Conservation (phyloP, 2,797 vertebrate genomes). For the Cheirogaleus major region DNA sequence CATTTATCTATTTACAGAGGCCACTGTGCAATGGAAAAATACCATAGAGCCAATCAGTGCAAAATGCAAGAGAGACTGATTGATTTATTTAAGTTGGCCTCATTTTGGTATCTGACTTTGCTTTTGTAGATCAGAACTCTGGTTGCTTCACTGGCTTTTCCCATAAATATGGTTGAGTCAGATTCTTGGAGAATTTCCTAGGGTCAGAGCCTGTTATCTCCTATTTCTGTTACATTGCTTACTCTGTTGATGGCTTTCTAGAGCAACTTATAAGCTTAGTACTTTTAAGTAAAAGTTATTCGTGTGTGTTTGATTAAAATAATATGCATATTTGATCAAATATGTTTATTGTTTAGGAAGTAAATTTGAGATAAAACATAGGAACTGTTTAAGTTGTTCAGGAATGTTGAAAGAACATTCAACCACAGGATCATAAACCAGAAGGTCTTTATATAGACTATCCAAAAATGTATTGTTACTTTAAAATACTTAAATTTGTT, state of each 20-base stretch:
- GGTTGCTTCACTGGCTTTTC: neutral
- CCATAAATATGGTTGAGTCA: conserved; percentile 18
- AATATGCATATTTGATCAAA: neutral
- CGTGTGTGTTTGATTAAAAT: conserved; percentile 38
- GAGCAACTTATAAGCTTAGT: neutral
- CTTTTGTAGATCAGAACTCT: conserved; percentile 26
- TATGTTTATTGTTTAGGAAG: conserved; percentile 44
- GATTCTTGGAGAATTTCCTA: conserved; percentile 28
- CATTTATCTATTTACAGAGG: conserved; percentile 16
- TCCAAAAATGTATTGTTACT: neutral
- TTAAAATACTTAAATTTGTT: conserved; percentile 46
- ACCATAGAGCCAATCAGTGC: neutral
- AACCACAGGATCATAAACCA: neutral
- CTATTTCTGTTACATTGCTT: neutral
- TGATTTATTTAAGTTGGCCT: conserved; percentile 28
- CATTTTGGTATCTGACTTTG: conserved; percentile 13
- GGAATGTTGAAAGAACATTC: conserved; percentile 21
- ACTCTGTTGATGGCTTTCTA: neutral
- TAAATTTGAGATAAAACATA: conserved; percentile 9
- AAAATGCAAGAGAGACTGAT: neutral
- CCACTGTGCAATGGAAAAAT: neutral
- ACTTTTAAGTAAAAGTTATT: conserved; percentile 34
- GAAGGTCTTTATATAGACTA: neutral
- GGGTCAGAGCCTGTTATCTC: neutral
- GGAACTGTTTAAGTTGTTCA: neutral